Percentiles rank a stretch among this genome's conserved stretches.
These are phyloP conservation scores for Ptychodera flava DNA, from an alignment of 35 echinoderm and acorn worm species.

Conservation along the genomic window DNA sequence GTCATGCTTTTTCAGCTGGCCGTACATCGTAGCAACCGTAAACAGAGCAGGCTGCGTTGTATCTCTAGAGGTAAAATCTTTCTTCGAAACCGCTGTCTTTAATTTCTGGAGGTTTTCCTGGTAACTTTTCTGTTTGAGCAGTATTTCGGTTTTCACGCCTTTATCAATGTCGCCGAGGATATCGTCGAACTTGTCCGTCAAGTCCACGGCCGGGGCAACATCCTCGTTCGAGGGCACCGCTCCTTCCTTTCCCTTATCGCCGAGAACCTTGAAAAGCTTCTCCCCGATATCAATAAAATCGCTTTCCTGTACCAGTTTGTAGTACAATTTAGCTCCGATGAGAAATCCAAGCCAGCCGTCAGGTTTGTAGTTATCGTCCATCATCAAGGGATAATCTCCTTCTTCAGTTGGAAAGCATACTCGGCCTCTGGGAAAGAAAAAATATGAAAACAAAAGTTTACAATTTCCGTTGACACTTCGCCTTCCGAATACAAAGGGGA, in stretches of 20 bases:
- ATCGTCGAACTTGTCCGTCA: not conserved
- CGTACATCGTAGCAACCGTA: not conserved
- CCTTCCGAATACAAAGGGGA: no score
- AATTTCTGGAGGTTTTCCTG: not conserved
- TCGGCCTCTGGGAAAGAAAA: conserved; percentile 66
- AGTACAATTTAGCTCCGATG: conserved; percentile 90
- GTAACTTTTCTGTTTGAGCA: not conserved
- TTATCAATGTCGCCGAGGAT: not conserved
- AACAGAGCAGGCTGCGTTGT: not conserved
- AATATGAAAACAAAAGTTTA: not conserved
- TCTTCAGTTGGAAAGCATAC: conserved; percentile 80
- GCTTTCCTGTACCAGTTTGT: not conserved
- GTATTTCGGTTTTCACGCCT: not conserved
- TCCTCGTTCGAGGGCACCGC: no score
- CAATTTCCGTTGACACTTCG: no score
- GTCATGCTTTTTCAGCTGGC: not conserved
- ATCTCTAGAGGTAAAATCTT: not conserved
- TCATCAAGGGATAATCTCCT: conserved; percentile 91
- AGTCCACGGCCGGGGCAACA: not conserved
- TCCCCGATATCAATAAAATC: not conserved
- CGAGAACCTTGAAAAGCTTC: not conserved
- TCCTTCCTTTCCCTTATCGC: not conserved
- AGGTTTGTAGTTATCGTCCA: conserved; percentile 81
- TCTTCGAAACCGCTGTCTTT: not conserved
- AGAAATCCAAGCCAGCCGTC: conserved; percentile 93